Percentiles rank a stretch among this genome's conserved stretches.
Conservation (phyloP, 2,797 vertebrate species). For the Molossus molossus region DNA sequence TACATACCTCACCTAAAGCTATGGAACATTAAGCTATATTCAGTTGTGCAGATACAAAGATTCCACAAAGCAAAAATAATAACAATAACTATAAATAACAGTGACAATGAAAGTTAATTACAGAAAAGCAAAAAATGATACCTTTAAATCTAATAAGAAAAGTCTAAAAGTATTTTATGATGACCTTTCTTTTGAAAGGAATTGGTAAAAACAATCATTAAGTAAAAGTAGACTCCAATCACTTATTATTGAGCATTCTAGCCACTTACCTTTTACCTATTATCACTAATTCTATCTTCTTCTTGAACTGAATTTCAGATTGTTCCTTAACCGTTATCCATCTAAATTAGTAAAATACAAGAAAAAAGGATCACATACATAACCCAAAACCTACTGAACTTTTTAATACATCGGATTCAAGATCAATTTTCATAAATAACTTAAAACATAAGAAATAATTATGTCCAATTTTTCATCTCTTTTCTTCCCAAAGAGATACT, state of each 20-base stretch:
- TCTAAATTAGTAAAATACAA: conserved; percentile 68
- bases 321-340: conserved; percentile 60
- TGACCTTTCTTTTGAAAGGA: not conserved
- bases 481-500: conserved; percentile 1
- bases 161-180: not conserved
- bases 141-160: conserved; percentile 40
- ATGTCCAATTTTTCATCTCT: not conserved
- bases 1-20: not conserved
- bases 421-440: conserved; percentile 44
- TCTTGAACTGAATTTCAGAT: conserved; percentile 53
- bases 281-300: conserved; percentile 49
- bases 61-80: not conserved
- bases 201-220: not conserved
- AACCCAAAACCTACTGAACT: not conserved
- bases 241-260: not conserved
- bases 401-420: conserved; percentile 36
- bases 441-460: conserved; percentile 52
- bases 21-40: not conserved
- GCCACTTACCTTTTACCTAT: conserved; percentile 55
- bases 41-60: not conserved
- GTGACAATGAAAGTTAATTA: conserved; percentile 28
- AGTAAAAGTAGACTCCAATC: not conserved
- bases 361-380: conserved; percentile 20
- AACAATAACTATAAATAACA: not conserved
- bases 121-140: conserved; percentile 3